Evolutionary conservation across 2,113 vertebrate genomes (phyloP).

Genomic region (Grammomys dolichurus): DNA sequence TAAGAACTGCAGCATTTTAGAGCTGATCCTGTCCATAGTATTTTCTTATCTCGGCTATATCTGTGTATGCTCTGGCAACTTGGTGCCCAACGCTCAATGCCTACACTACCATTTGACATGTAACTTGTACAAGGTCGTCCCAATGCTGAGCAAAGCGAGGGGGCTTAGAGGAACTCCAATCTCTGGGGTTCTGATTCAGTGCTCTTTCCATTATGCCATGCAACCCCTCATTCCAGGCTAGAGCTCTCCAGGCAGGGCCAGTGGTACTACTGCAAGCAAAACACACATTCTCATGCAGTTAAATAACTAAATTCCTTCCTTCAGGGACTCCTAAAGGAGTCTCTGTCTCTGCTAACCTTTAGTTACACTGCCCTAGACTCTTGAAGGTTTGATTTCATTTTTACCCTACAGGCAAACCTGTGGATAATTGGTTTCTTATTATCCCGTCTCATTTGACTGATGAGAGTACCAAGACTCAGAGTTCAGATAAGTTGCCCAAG

Average conservation of each 20-base stretch:
- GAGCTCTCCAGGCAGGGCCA: conserved; percentile 23
- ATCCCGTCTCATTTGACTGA: conserved; percentile 51
- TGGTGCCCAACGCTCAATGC: neutral
- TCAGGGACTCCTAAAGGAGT: conserved; percentile 38
- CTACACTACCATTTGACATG: conserved; percentile 30
- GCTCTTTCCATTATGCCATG: conserved; percentile 54
- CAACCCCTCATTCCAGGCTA: neutral
- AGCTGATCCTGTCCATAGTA: conserved; percentile 12
- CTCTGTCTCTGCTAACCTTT: conserved; percentile 52
- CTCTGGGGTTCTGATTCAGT: conserved; percentile 45
- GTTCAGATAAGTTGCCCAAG: conserved; percentile 77
- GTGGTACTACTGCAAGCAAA: conserved; percentile 42
- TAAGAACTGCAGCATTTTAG: conserved; percentile 59
- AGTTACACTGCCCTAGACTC: neutral
- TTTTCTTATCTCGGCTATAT: conserved; percentile 51
- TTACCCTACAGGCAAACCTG: conserved; percentile 60
- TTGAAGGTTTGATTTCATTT: conserved; percentile 52
- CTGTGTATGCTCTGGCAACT: conserved; percentile 20
- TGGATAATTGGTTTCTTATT: conserved; percentile 53
- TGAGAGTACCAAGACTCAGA: conserved; percentile 47
- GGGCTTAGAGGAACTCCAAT: conserved; percentile 1
- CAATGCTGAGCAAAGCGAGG: conserved; percentile 47
- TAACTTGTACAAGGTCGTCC: conserved; percentile 69
- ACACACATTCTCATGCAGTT: conserved; percentile 47
- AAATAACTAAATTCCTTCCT: conserved; percentile 65